Evolutionary conservation across 2,797 vertebrate species (phyloP), one percentile per base, ranked within the genome.

Genomic region (Onychomys leucogaster): DNA sequence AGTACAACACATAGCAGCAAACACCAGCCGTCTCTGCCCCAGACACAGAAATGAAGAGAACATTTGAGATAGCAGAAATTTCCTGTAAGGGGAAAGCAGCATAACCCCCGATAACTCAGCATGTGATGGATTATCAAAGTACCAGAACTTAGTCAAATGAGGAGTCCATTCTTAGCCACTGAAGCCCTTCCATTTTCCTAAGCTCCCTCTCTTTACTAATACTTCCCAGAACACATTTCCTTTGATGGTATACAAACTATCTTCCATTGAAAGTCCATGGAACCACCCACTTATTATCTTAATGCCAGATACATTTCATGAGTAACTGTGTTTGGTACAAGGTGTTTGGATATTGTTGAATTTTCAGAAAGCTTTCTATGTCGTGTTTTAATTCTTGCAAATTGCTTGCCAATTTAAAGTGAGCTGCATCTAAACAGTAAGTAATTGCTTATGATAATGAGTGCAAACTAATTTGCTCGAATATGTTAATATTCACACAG

Each of bases 361-460:
- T 97, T 97, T 97, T 97, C 96, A 89, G 96, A 97, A 97, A 98
- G 41, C 95, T 96, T 97, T 98, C 97, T 94, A 71, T 98, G 97
- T 97, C 98, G 86, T 98, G 95, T 98, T 98, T 99, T 98, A 98
- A 98, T 98, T 98, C 97, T 98, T 99, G 98, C 98, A 98, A 99
- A 99, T 99, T 99, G 98, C 98, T 98, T 98, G 97, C 98, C 98
- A 98, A 98, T 98, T 99, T 98, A 98, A 98, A 98, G 98, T 76
- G 97, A 97, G 96, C 98, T 98, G 96, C 98, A 98, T 98, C 98
- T 99, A 99, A 99, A 98, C 98, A 98, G 98, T 98, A 99, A 98
- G 98, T 98, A 99, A 99, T 99, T 99, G 98, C 98, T 98, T 99
- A 99, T 99, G 99, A 98, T 99, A 99, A 99, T 99, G 99, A 98